Evolutionary conservation across 2,797 vertebrate species (phyloP).

Genomic region (Chelon labrosus): DNA sequence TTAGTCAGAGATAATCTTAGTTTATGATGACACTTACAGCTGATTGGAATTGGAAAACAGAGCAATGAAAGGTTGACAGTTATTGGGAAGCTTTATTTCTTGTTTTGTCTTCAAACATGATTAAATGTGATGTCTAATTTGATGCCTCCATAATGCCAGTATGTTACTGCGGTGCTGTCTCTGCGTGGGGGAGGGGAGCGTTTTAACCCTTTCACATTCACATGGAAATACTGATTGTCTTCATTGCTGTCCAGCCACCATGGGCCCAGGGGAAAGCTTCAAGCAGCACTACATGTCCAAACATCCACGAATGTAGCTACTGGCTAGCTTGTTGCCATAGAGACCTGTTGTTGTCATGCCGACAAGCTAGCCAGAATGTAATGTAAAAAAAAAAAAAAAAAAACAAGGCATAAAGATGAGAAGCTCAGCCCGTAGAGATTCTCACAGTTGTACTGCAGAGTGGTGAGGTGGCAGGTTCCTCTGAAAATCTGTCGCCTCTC

Average conservation of each 20-base stretch:
- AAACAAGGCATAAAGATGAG: conserved; percentile 41
- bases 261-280: conserved; percentile 25
- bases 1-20: conserved; percentile 52
- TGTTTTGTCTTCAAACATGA: conserved; percentile 40
- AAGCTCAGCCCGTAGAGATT: conserved; percentile 40
- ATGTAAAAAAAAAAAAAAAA: conserved; percentile 27
- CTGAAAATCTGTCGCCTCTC: conserved; percentile 52
- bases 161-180: conserved; percentile 6
- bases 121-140: not conserved
- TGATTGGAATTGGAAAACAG: conserved; percentile 50
- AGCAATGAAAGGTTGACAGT: conserved; percentile 41
- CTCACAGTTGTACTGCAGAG: conserved; percentile 43
- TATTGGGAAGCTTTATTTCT: conserved; percentile 43
- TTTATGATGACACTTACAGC: conserved; percentile 55
- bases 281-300: conserved; percentile 57
- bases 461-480: conserved; percentile 15
- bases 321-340: conserved; percentile 77
- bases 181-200: not conserved
- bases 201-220: conserved; percentile 30
- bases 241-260: conserved; percentile 25
- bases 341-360: conserved; percentile 78
- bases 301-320: conserved; percentile 51
- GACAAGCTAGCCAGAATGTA: conserved; percentile 63
- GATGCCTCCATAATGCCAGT: not conserved
- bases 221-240: conserved; percentile 42